Evolutionary conservation across 2,888 invertebrate genomes (phyloP).

Genomic region (Dolomedes plantarius): DNA sequence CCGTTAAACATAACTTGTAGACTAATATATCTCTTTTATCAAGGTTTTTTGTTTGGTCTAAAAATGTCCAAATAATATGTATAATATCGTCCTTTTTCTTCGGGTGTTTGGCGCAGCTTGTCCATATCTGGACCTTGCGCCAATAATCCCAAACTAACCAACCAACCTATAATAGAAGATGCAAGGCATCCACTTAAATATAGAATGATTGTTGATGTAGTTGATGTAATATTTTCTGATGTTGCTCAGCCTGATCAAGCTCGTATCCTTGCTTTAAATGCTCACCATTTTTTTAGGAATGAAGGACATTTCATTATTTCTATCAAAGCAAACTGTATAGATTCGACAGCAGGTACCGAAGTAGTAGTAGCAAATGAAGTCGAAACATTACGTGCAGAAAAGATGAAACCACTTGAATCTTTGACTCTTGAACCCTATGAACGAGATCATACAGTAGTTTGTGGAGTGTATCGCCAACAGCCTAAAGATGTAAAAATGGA

Average conservation of each 20-base stretch:
- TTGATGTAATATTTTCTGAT: slow-evolving; percentile 98
- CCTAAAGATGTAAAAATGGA: no score
- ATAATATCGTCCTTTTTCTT: no score
- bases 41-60: no score
- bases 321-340: slow-evolving; percentile 99
- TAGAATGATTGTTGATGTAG: slow-evolving; percentile 97
- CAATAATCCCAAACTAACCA: no score
- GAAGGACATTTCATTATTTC: slow-evolving; percentile 99
- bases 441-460: slow-evolving; percentile 98
- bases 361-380: slow-evolving; percentile 99
- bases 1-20: no score
- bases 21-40: no score
- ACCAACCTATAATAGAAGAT: no score
- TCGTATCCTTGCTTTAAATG: slow-evolving; percentile 96
- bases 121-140: no score
- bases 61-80: no score
- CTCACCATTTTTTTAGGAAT: slow-evolving; percentile 96
- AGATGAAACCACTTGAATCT: slow-evolving; percentile 98
- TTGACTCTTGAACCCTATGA: slow-evolving; percentile 99
- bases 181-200: slow-evolving; percentile 99
- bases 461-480: slow-evolving; percentile 90
- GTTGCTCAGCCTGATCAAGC: slow-evolving; percentile 99
- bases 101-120: no score
- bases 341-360: slow-evolving; percentile 98
- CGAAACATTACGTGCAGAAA: slow-evolving; percentile 95